These are phyloP conservation scores for Eolophus roseicapilla DNA, from an alignment of 2,113 vertebrate genomes.

Conservation along the genomic window DNA sequence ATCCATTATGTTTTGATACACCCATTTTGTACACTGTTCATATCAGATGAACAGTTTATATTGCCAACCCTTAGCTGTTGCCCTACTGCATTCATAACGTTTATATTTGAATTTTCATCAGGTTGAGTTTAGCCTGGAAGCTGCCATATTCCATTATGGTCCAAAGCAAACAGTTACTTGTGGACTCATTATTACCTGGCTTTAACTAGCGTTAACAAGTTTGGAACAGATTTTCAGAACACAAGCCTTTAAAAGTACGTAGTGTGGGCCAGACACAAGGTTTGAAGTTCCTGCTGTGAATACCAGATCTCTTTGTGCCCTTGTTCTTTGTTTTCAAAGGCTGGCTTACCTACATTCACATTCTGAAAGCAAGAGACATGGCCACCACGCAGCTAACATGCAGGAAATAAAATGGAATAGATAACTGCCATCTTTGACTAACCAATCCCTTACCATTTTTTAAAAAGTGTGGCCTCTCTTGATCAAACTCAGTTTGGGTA, in stretches of 20 bases:
- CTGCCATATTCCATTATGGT: neutral
- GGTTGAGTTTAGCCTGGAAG: neutral
- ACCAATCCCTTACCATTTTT: neutral
- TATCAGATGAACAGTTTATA: neutral
- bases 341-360: neutral
- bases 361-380: neutral
- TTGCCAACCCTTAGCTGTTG: neutral
- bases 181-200: neutral
- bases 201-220: neutral
- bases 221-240: conserved; percentile 9
- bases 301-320: neutral
- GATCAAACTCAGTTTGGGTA: neutral
- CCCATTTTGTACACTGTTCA: neutral
- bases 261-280: neutral
- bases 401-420: neutral
- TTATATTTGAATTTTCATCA: neutral
- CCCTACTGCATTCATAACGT: neutral
- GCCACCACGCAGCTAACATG: neutral
- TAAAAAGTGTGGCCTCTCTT: fast-evolving
- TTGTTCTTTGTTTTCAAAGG: neutral
- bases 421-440: neutral
- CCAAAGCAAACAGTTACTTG: conserved; percentile 44
- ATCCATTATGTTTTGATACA: neutral
- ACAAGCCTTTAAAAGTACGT: neutral
- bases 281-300: conserved; percentile 21